These are phyloP conservation scores for Acrocephalus arundinaceus DNA, from an alignment of 2,113 vertebrate species.

Conservation along the genomic window DNA sequence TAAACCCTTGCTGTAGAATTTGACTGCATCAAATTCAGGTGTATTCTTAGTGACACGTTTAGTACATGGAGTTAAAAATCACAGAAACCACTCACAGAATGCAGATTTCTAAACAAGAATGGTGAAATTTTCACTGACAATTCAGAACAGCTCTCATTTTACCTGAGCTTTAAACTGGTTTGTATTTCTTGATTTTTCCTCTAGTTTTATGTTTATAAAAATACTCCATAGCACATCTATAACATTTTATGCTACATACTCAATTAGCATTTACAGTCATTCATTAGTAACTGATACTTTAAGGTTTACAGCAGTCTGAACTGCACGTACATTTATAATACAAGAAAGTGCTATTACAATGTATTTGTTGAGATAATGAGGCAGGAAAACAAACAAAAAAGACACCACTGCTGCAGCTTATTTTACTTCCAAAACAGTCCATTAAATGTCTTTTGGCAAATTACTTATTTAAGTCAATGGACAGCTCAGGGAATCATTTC, in stretches of 20 bases:
- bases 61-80: background rate
- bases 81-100: background rate
- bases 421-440: conserved; percentile 5
- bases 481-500: background rate
- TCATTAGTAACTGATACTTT: background rate
- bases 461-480: background rate
- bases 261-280: background rate
- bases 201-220: background rate
- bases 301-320: background rate
- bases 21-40: background rate
- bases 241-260: background rate
- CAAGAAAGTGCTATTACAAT: background rate
- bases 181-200: background rate
- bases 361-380: background rate
- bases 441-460: background rate
- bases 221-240: background rate
- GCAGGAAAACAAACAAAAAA: background rate
- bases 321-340: background rate
- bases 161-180: background rate
- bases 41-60: background rate
- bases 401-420: background rate
- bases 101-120: background rate
- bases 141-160: background rate
- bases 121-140: background rate
- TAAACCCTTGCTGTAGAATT: background rate